Percentiles rank a stretch among this genome's conserved stretches.
Evolutionary conservation across 2,888 invertebrate species (phyloP).

Genomic region (Stratiomys singularior): DNA sequence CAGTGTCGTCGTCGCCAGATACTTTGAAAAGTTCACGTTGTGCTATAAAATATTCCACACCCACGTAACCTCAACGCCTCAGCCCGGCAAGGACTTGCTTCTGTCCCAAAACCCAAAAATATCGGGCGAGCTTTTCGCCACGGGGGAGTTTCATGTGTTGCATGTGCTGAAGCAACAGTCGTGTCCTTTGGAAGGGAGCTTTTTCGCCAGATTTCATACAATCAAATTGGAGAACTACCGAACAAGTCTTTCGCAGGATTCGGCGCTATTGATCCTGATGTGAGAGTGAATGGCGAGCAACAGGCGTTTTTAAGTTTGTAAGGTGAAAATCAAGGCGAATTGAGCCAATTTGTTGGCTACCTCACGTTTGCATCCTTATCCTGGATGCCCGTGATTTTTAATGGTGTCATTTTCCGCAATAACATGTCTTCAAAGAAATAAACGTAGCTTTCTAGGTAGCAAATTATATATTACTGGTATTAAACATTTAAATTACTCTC

Average conservation of each 20-base stretch:
- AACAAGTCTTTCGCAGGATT: neutral
- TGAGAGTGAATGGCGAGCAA: constrained; percentile 3
- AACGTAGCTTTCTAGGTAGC: neutral
- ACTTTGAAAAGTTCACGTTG: constrained; percentile 32
- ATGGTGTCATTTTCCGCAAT: neutral
- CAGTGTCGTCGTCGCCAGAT: constrained; percentile 14
- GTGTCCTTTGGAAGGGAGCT: constrained; percentile 7
- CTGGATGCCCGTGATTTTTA: constrained; percentile 16
- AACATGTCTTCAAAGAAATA: neutral
- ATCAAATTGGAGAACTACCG: neutral
- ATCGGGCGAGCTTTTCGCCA: neutral
- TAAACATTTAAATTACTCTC: neutral
- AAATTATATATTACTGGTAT: neutral
- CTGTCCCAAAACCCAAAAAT: constrained; percentile 29
- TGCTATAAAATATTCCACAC: constrained; percentile 33
- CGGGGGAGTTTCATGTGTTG: constrained; percentile 29
- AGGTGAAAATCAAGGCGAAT: constrained; percentile 19
- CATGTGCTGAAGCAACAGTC: constrained; percentile 42
- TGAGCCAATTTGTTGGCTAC: constrained; percentile 18
- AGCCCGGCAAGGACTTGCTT: constrained; percentile 1
- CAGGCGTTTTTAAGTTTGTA: constrained; percentile 28
- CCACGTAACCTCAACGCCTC: constrained; percentile 18
- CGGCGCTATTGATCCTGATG: neutral
- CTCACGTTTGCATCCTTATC: constrained; percentile 1
- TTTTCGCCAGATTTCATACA: constrained; percentile 20